Base-by-base conservation (phyloP, 2,797 vertebrate species). In the Crenuchus spilurus region DNA sequence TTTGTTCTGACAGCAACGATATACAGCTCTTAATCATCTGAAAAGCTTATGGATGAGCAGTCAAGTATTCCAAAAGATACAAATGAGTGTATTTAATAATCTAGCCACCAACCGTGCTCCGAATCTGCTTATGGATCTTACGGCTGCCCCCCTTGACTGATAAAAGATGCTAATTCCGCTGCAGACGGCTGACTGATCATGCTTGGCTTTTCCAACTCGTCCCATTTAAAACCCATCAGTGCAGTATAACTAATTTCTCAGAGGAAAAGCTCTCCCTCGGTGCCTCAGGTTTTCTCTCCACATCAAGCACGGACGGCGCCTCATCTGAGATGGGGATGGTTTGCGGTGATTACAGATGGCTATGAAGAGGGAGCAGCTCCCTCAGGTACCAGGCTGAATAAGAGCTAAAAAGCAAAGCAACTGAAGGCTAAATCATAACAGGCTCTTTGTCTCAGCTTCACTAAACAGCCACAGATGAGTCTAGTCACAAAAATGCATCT, bases 301-400 rank as follows among this genome's bases (percentile, higher is more conserved):
- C 60, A 64, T 65, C 46, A 65, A 24, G 30, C 61, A 55, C 41
- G 24, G 57, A n/a, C 14, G 30, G 67, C 14, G 28, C 24, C 61
- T 61, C 51, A 26, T 42, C 33, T 65, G 26, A 71, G 55, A 65
- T 33, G 33, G 31, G 58, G 51, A 62, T 48, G 63, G 42, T 65
- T 61, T 31, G 55, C 37, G 64, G 64, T 60, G 58, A 72, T 70
- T 73, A 58, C 70, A 61, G 68, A 72, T 31, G 68, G 39, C 57
- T 16, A n/a, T 20, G 28, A 41, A 49, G 13, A 37, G 41, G 44
- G 31, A 67, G 51, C 3, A 37, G 57, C 30, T 60, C 63, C 70
- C 70, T 24, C 48, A 57, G 67, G 61, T 71, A 42, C 41, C 60
- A 24, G 26, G n/a, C 63, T 52, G 65, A 52, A 64, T 61, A 76